These are phyloP conservation scores for Nasonia giraulti DNA, from an alignment of 1,140 invertebrate genomes.

Conservation along the genomic window DNA sequence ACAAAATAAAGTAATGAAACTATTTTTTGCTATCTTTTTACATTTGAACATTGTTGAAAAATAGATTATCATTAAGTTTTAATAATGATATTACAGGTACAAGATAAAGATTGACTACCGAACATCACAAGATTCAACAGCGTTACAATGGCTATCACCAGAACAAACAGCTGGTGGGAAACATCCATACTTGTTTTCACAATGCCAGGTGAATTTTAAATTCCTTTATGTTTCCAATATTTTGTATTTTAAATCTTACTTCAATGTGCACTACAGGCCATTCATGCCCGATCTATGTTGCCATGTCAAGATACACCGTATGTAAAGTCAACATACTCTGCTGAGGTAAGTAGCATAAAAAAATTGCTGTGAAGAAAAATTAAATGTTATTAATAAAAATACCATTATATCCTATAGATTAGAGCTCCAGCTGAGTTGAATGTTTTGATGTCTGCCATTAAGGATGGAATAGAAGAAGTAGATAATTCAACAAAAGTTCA, in stretches of 20 bases:
- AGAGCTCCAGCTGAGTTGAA: slow-evolving; percentile 84
- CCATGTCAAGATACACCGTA: slow-evolving; percentile 96
- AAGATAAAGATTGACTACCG: slow-evolving; percentile 83
- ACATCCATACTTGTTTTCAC: slow-evolving; percentile 93
- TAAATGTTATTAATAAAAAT: slow-evolving; percentile 8
- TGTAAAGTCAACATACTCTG: slow-evolving; percentile 92
- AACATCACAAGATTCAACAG: slow-evolving; percentile 84
- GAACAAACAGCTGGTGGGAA: slow-evolving; percentile 91
- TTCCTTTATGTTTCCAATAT: slow-evolving; percentile 21
- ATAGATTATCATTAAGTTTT: slow-evolving; percentile 30
- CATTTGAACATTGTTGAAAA: not conserved
- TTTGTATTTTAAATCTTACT: slow-evolving; percentile 19
- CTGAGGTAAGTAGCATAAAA: slow-evolving; percentile 76
- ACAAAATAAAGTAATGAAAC: slow-evolving; percentile 52
- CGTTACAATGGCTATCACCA: slow-evolving; percentile 91
- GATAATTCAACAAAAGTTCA: slow-evolving; percentile 70
- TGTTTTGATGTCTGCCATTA: slow-evolving; percentile 93
- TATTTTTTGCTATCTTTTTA: not conserved
- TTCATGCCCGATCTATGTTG: slow-evolving; percentile 90
- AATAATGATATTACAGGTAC: slow-evolving; percentile 72
- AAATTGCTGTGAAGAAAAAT: slow-evolving; percentile 2
- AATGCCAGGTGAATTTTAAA: slow-evolving; percentile 83
- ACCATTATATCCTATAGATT: slow-evolving; percentile 72
- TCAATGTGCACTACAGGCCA: slow-evolving; percentile 79
- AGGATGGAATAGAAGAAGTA: slow-evolving; percentile 70